phyloP scores from a whole-genome alignment of 2,113 vertebrate species.

The Agapornis roseicollis region DNA sequence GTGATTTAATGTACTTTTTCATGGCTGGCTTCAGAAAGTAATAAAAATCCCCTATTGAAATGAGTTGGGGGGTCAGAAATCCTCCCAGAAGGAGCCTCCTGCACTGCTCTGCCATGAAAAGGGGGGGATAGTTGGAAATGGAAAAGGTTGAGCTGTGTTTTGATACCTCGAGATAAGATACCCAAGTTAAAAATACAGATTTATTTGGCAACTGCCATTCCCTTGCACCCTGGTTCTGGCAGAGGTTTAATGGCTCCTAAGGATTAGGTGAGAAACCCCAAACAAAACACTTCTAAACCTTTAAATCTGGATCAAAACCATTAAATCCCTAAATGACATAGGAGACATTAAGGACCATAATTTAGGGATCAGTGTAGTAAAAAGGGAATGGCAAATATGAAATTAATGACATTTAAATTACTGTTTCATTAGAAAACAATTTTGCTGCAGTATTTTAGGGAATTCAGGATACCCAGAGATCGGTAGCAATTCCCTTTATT shows the following conservation, averaged over 20 bases:
- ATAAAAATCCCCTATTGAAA: background rate
- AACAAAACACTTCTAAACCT: background rate
- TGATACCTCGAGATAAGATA: background rate
- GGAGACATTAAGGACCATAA: constrained; percentile 29
- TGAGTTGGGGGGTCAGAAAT: background rate
- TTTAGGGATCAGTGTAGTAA: constrained; percentile 66
- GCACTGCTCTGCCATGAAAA: background rate
- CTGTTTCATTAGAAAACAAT: constrained; percentile 72
- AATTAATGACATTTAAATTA: constrained; percentile 78
- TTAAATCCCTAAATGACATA: constrained; percentile 49
- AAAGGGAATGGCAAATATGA: constrained; percentile 68
- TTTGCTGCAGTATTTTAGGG: constrained; percentile 63
- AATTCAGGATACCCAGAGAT: constrained; percentile 65
- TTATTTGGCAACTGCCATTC: background rate
- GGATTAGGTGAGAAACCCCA: background rate
- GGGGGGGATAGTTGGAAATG: background rate
- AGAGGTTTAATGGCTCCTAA: background rate
- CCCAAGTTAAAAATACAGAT: background rate
- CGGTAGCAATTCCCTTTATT: constrained; percentile 73
- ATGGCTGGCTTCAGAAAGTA: background rate
- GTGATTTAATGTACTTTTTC: background rate
- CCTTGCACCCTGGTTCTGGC: background rate
- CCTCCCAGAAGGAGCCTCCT: background rate
- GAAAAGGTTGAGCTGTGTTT: background rate
- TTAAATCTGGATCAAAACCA: constrained; percentile 32